Evolutionary conservation across 2,113 vertebrate genomes (phyloP), one percentile per base, ranked within the genome.

Genomic region (Melanostigma gelatinosum): DNA sequence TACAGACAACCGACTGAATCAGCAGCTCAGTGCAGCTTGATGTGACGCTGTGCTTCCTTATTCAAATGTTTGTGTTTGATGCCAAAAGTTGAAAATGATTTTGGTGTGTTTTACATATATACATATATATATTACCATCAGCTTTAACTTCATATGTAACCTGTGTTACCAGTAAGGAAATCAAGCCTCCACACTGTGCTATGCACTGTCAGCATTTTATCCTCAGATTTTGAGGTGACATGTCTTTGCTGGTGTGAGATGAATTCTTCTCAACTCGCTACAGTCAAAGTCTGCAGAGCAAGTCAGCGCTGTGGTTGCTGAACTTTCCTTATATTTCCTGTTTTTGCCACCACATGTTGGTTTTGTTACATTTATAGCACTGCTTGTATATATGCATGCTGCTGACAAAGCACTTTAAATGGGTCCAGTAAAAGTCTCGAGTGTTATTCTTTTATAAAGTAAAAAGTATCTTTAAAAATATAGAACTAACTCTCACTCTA

Each of bases 251-350:
- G 5, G 3, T 42, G 34, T 34, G 38, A 50, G 20, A 63, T 9
- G 8, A 40, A 42, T 50, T 6, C 32, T 40, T 55, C 32, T n/a
- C 42, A n/a, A 29, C 3, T 40, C 0, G 12, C 42, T 52, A 0
- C 4, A 20, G 48, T 46, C 22, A 46, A 65, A 57, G 24, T 32
- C 18, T 44, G 9, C 34, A 34, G 62, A 66, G 22, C 3, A 67
- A 46, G 0, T 2, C 50, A 34, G 12, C 0, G 1, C 44, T 55
- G 77, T 54, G 72, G 58, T 75, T 61, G 13, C 40, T 32, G 11
- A 62, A 24, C 36, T 34, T 5, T 44, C 55, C 24, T 36, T 62
- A 62, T n/a, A 27, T 24, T 79, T 84, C 75, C 76, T 79, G 75
- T 69, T 75, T 44, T 40, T 18, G 46, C 40, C 64, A 20, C 48